A percentile compares a stretch with the other conserved stretches of the same genome.
phyloP scores from a whole-genome alignment of 2,888 invertebrate species.

The Catocala sponsa region DNA sequence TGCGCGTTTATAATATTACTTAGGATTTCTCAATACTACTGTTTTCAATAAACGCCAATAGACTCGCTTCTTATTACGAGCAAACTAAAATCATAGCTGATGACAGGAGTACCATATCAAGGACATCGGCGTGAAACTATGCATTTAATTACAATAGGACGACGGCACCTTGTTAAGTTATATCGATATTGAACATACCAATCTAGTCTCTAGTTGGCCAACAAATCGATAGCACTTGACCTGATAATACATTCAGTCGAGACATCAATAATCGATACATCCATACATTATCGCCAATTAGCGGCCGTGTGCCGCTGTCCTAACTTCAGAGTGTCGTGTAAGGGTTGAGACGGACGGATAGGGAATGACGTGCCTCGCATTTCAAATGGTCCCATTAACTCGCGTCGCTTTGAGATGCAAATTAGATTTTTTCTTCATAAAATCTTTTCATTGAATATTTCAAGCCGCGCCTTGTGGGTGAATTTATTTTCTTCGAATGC shows the following conservation, averaged over 20 bases:
- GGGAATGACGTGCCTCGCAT: conserved; percentile 81
- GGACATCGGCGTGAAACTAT: too few species aligned
- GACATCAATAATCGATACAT: conserved; percentile 39
- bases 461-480: conserved; percentile 73
- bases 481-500: conserved; percentile 76
- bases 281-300: conserved; percentile 49
- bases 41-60: too few species aligned
- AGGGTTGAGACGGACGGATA: conserved; percentile 81
- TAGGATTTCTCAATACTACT: too few species aligned
- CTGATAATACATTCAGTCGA: conserved; percentile 28
- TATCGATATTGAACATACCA: neutral
- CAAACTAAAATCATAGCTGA: too few species aligned
- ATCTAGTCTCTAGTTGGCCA: neutral
- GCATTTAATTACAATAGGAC: too few species aligned
- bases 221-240: conserved; percentile 28
- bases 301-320: conserved; percentile 34
- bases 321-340: conserved; percentile 69
- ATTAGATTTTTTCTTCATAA: conserved; percentile 80
- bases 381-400: conserved; percentile 80
- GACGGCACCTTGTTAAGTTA: too few species aligned
- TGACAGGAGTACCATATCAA: too few species aligned
- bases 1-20: too few species aligned
- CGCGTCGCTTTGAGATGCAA: conserved; percentile 85
- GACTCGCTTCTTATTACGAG: too few species aligned
- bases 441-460: conserved; percentile 85